Evolutionary conservation across 2,113 vertebrate genomes (phyloP).

Genomic region (Edolisoma coerulescens): DNA sequence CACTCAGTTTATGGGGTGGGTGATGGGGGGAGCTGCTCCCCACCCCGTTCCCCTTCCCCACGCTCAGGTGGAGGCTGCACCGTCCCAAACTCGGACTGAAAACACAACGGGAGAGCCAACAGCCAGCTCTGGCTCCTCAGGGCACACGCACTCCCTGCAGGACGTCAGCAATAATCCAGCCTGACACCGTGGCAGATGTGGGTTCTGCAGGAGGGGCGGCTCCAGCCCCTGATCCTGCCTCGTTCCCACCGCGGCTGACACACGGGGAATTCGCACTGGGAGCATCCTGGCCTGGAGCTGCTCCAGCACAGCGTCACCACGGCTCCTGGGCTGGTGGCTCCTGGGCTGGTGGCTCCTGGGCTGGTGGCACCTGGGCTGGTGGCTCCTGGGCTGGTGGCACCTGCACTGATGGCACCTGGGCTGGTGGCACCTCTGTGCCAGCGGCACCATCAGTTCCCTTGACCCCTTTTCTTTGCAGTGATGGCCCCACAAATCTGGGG

Average conservation of each 20-base stretch:
- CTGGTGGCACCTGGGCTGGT: not conserved
- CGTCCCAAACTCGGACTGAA: fast-evolving
- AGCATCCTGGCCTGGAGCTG: not conserved
- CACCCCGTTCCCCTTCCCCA: not conserved
- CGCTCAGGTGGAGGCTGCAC: not conserved
- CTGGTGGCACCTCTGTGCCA: not conserved
- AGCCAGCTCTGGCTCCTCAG: not conserved
- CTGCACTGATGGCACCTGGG: too few species aligned
- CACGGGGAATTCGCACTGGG: not conserved
- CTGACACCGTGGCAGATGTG: not conserved
- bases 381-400: not conserved
- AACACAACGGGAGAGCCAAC: not conserved
- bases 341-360: not conserved
- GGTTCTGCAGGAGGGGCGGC: not conserved
- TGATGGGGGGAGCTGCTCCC: not conserved
- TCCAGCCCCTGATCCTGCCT: not conserved
- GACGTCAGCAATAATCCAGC: not conserved
- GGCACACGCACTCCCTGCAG: not conserved
- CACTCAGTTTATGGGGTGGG: fast-evolving
- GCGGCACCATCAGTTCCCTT: fast-evolving
- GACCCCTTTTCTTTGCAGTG: not conserved
- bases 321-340: not conserved
- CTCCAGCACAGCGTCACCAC: fast-evolving
- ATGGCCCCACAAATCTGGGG: not conserved
- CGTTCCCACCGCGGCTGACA: fast-evolving